These are phyloP conservation scores for Drosophila histrio DNA, from an alignment of 2,888 invertebrate species.

Conservation along the genomic window DNA sequence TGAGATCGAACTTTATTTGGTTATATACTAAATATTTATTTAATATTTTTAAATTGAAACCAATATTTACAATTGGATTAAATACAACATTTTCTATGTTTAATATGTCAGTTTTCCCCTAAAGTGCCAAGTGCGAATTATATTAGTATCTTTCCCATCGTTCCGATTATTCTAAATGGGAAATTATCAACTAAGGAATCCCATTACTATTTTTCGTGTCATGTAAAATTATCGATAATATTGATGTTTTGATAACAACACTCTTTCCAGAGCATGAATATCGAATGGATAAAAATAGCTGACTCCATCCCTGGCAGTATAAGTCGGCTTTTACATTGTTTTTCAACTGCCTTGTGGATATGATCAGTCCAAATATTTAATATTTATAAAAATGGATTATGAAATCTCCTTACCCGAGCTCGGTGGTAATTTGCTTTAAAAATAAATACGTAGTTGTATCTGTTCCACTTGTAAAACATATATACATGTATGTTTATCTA, in stretches of 20 bases:
- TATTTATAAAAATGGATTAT: slow-evolving; percentile 61
- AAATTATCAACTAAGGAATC: background rate
- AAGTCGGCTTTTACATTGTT: slow-evolving; percentile 68
- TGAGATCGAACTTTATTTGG: too few species aligned
- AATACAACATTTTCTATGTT: too few species aligned
- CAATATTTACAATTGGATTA: too few species aligned
- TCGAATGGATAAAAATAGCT: slow-evolving; percentile 21
- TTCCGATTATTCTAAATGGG: background rate
- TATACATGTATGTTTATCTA: slow-evolving; percentile 5
- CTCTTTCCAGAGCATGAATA: background rate
- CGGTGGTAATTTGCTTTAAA: slow-evolving; percentile 52
- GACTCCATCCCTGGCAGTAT: slow-evolving; percentile 43
- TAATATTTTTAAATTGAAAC: too few species aligned
- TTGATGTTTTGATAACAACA: background rate
- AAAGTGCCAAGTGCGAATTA: background rate
- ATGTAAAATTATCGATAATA: slow-evolving; percentile 1
- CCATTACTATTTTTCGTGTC: background rate
- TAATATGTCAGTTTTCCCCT: too few species aligned
- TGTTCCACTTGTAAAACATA: background rate
- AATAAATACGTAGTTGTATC: background rate
- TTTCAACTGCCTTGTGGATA: slow-evolving; percentile 51
- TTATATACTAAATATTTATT: too few species aligned
- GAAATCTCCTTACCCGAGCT: slow-evolving; percentile 62
- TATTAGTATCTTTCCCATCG: background rate
- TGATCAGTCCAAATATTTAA: slow-evolving; percentile 51